Conservation (phyloP, 2,113 vertebrate species). For the Perca schrenkii region DNA sequence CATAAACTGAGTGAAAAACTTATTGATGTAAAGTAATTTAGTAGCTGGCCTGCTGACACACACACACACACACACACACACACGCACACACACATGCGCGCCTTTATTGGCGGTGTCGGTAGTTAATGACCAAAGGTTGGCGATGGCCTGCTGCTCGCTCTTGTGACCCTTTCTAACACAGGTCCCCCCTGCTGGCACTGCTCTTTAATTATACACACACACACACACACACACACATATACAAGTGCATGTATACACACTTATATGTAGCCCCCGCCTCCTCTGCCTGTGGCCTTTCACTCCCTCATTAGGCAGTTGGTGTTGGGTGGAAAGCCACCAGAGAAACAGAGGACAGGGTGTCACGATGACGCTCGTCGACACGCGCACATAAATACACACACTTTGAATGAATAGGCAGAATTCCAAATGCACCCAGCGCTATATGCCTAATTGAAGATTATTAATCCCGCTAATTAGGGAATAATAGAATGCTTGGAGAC, state of each 20-base stretch:
- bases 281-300: slow-evolving; percentile 75
- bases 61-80: slow-evolving; percentile 22
- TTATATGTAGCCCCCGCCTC: slow-evolving; percentile 47
- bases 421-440: slow-evolving; percentile 48
- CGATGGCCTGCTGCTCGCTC: slow-evolving; percentile 77
- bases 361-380: slow-evolving; percentile 35
- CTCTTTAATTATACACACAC: slow-evolving; percentile 77
- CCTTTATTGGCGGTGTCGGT: slow-evolving; percentile 63
- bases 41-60: slow-evolving; percentile 42
- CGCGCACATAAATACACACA: slow-evolving; percentile 17
- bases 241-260: slow-evolving; percentile 39
- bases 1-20: slow-evolving; percentile 30
- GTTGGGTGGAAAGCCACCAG: slow-evolving; percentile 70
- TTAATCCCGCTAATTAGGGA: slow-evolving; percentile 77
- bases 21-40: slow-evolving; percentile 46
- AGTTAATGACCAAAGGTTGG: slow-evolving; percentile 80
- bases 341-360: slow-evolving; percentile 65
- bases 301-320: slow-evolving; percentile 78
- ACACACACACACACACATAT: slow-evolving; percentile 4
- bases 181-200: slow-evolving; percentile 72
- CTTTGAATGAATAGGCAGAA: slow-evolving; percentile 46
- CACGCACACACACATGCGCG: slow-evolving; percentile 24
- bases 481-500: slow-evolving; percentile 60
- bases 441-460: slow-evolving; percentile 71
- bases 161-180: slow-evolving; percentile 78